Evolutionary conservation across 2,113 vertebrate species (phyloP), one percentile per base, ranked within the genome.

Genomic region (Castor canadensis): DNA sequence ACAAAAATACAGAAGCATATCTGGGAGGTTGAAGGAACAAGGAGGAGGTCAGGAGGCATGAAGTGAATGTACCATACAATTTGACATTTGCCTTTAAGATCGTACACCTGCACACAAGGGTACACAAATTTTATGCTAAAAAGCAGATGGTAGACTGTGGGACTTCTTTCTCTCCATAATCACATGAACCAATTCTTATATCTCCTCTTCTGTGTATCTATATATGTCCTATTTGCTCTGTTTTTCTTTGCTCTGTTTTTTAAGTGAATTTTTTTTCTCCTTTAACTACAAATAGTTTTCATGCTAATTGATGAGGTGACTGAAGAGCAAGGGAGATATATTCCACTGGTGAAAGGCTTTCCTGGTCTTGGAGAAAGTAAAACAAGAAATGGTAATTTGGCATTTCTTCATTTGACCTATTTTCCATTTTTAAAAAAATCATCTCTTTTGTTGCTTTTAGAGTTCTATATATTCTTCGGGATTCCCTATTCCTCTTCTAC

Each of bases 241-340:
- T 54, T 12, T 66, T 58, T 92, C 58, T 47, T 12, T 93, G 30
- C 26, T 90, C 35, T 91, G n/a, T 45, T 76, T 72, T 30, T 8
- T 43, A 91, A 91, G 62, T 60, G 38, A 91, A 52, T 30, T 40
- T 89, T 60, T 87, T 91, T 71, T n/a, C n/a, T 73, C 30, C 2
- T 67, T 54, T 80, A 87, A 16, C 38, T 81, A 87, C 69, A 95
- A 72, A 91, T 72, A 62, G 40, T n/a, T 79, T 88, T 85, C 91
- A 28, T 85, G 93, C 95, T 95, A 47, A 87, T 79, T 32, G n/a
- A 72, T 90, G 64, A 84, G 71, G 56, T 56, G 93, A 89, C 47
- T 38, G 6, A 47, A 90, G 24, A 90, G 54, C 32, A 77, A 94
- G 5, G 45, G 52, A 94, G 72, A 52, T 56, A 24, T 17, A 38